Evolutionary conservation across 2,888 invertebrate species (phyloP).

Genomic region (Fragum fragum): DNA sequence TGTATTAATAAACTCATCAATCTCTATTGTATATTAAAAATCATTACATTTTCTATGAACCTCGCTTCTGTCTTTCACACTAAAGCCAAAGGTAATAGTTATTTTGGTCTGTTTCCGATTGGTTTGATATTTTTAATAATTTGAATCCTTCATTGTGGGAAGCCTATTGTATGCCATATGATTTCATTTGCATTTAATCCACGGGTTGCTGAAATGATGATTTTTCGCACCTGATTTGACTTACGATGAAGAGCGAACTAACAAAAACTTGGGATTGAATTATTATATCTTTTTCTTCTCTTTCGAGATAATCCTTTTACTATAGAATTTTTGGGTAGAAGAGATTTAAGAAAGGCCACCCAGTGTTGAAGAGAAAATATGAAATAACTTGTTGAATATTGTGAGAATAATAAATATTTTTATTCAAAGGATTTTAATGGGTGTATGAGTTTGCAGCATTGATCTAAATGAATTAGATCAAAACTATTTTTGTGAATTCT

Average conservation of each 20-base stretch:
- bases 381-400: conserved; percentile 28
- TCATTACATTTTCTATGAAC: conserved; percentile 64
- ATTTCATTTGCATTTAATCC: conserved; percentile 61
- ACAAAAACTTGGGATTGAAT: conserved; percentile 38
- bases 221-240: conserved; percentile 32
- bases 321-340: conserved; percentile 23
- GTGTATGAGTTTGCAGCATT: conserved; percentile 8
- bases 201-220: conserved; percentile 45
- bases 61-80: conserved; percentile 55
- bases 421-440: conserved; percentile 17
- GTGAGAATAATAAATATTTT: conserved; percentile 24
- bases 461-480: conserved; percentile 11
- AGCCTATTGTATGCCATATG: conserved; percentile 48
- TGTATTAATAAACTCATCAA: conserved; percentile 67
- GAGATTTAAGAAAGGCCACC: conserved; percentile 29
- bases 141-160: conserved; percentile 50
- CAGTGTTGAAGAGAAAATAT: conserved; percentile 28
- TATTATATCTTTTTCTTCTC: conserved; percentile 29
- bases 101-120: conserved; percentile 64
- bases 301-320: conserved; percentile 30
- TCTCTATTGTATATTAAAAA: conserved; percentile 51
- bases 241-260: conserved; percentile 26
- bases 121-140: conserved; percentile 46
- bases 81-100: conserved; percentile 54
- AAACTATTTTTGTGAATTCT: conserved; percentile 9